Evolutionary conservation across 37 sponge, comb jelly and placozoan genomes (phyloP), one percentile per base, ranked within the genome.

Genomic region (Spongia lamella): DNA sequence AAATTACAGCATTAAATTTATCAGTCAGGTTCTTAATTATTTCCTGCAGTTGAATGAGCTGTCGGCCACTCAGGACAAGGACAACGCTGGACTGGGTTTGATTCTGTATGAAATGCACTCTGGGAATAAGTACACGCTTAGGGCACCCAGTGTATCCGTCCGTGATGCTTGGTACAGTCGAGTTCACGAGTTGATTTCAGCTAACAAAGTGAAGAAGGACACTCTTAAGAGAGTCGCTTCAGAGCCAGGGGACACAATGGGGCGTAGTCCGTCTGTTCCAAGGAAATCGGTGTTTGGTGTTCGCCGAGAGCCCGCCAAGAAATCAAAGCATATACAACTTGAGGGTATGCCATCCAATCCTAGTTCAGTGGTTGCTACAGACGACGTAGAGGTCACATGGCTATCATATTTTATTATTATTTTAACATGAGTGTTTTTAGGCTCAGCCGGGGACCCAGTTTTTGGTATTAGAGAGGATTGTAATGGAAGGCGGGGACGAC

Each of bases 381-480:
- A 43, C 9, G 47, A 43, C 9, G 9, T 43, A 43, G 47, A 43
- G 47, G 47, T 43, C 5, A 14, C 5, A 15, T 58, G 29, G 6
- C 4, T 58, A 14, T 58, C 14, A 58, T 29, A 26, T 7, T 26
- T 5, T 11, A 15, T 58, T 58, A 15, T 58, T n/a, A 5, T 43
- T 19, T 24, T 38, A 21, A 69, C 54, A 2, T 11, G 26, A 54
- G 24, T 11, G 6, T 29, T 59, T 74, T 38, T 38, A 76, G 62
- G 31, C 50, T 14, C 40, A 34, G 14, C 39, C 39, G 26, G 86
- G 81, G 2, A 79, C 80, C 9, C 51, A 69, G 69, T 86, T 68
- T 37, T 68, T 88, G 29, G 89, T 88, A 62, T 63, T 88, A 84
- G 89, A 88, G 74, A 74, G 84, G 30, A 83, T 88, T 52, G 84